Conservation (phyloP, 1,140 invertebrate genomes). For the Drosophila setifemur region DNA sequence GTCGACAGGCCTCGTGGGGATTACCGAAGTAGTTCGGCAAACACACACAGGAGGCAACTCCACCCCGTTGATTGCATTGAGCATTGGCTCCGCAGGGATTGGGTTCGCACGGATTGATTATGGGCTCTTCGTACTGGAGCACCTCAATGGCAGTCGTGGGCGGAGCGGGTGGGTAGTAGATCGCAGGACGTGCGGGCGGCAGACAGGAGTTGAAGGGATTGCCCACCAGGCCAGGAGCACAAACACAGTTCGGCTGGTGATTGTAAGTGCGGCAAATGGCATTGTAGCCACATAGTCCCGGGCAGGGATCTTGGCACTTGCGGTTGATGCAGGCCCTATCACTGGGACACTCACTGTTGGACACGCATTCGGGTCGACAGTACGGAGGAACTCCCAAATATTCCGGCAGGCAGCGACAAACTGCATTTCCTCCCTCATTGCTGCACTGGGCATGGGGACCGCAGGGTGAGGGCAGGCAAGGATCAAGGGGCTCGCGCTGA, state of each 20-base stretch:
- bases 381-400: slow-evolving; percentile 87
- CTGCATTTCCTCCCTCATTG: slow-evolving; percentile 85
- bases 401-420: slow-evolving; percentile 87
- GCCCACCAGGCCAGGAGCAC: slow-evolving; percentile 87
- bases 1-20: slow-evolving; percentile 90
- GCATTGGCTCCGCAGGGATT: slow-evolving; percentile 85
- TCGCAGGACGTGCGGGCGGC: slow-evolving; percentile 83
- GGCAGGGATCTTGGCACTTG: slow-evolving; percentile 85
- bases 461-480: slow-evolving; percentile 88
- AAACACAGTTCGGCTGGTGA: slow-evolving; percentile 87
- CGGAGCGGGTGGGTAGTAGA: slow-evolving; percentile 23
- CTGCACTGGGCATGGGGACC: slow-evolving; percentile 89
- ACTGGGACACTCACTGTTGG: slow-evolving; percentile 87
- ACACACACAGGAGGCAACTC: slow-evolving; percentile 88
- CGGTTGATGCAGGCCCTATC: slow-evolving; percentile 88
- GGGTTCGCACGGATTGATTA: slow-evolving; percentile 85
- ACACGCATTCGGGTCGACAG: slow-evolving; percentile 87
- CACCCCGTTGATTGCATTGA: slow-evolving; percentile 86
- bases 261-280: slow-evolving; percentile 87
- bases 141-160: slow-evolving; percentile 85
- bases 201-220: slow-evolving; percentile 86
- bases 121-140: slow-evolving; percentile 89
- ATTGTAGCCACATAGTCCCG: slow-evolving; percentile 85
- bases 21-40: slow-evolving; percentile 87
- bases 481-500: slow-evolving; percentile 88